Evolutionary conservation across 2,888 invertebrate genomes (phyloP).

Genomic region (Tachystola acroxantha): DNA sequence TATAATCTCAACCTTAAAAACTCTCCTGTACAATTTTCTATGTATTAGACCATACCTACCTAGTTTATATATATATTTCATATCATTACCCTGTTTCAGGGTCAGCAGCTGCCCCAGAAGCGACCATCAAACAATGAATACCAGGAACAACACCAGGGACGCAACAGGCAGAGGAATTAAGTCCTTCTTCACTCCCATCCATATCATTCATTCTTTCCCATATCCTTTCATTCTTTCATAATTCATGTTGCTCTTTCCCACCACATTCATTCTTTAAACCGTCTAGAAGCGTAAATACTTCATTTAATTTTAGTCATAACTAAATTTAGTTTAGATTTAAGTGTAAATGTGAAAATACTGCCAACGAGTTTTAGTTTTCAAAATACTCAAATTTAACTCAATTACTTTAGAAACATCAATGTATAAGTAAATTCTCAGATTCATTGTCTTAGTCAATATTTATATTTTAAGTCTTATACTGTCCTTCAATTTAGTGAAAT

Average conservation of each 20-base stretch:
- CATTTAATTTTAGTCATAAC: constrained; percentile 37
- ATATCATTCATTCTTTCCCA: constrained; percentile 13
- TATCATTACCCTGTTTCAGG: constrained; percentile 28
- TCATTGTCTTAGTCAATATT: constrained; percentile 29
- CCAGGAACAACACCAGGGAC: constrained; percentile 36
- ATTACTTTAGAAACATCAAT: constrained; percentile 7
- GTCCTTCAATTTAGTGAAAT: constrained; percentile 40
- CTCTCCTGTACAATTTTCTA: too few relatives aligned
- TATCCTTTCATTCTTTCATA: constrained; percentile 2
- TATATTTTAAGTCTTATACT: constrained; percentile 33
- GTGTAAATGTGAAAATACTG: constrained; percentile 20
- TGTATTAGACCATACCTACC: too few relatives aligned
- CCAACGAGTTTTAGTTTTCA: constrained; percentile 11
- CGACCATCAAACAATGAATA: constrained; percentile 38
- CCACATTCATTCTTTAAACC: constrained; percentile 22
- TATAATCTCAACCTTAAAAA: too few relatives aligned
- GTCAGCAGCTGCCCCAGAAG: constrained; percentile 32
- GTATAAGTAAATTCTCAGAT: constrained; percentile 15
- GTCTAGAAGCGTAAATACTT: constrained; percentile 27
- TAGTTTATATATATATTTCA: too few relatives aligned
- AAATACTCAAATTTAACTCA: constrained; percentile 15
- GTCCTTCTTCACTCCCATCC: constrained; percentile 7
- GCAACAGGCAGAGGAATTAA: constrained; percentile 55
- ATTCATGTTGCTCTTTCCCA: constrained; percentile 21
- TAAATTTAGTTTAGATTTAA: constrained; percentile 27